A percentile compares a stretch with the other conserved stretches of the same genome.
These are phyloP conservation scores for Darevskia mixta DNA, from an alignment of 2,797 vertebrate species.

Conservation along the genomic window DNA sequence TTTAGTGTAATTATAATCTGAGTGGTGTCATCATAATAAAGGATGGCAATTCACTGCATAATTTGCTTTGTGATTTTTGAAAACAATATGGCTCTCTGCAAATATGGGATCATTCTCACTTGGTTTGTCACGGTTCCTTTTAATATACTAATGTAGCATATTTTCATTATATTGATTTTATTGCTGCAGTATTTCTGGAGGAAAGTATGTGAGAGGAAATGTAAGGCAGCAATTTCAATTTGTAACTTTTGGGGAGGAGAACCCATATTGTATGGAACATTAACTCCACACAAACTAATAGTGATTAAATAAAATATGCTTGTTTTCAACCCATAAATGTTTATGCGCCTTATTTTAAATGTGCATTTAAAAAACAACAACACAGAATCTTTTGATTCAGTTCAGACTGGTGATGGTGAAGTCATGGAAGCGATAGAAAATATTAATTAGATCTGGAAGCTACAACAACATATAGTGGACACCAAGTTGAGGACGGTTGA, in stretches of 20 bases:
- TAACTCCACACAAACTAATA: conserved; percentile 33
- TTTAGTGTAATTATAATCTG: conserved; percentile 49
- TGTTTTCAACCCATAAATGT: conserved; percentile 24
- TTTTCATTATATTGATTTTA: conserved; percentile 54
- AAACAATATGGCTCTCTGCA: conserved; percentile 41
- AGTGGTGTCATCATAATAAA: conserved; percentile 58
- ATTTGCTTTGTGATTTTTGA: conserved; percentile 56
- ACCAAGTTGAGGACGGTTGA: neutral
- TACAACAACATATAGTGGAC: conserved; percentile 1
- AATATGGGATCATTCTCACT: conserved; percentile 40
- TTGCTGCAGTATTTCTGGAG: conserved; percentile 58
- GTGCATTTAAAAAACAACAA: conserved; percentile 17
- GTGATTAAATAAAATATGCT: conserved; percentile 24
- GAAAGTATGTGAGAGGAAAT: conserved; percentile 46
- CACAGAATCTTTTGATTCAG: conserved; percentile 37
- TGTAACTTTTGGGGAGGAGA: conserved; percentile 22
- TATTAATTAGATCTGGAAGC: conserved; percentile 31
- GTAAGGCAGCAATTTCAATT: conserved; percentile 46
- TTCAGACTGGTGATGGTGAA: conserved; percentile 38
- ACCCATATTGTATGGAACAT: neutral
- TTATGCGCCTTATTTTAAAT: conserved; percentile 31
- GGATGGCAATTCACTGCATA: conserved; percentile 56
- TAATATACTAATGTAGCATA: conserved; percentile 56
- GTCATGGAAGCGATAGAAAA: conserved; percentile 42
- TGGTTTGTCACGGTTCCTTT: conserved; percentile 58